Evolutionary conservation across 2,797 vertebrate species (phyloP).

Genomic region (Lithobates sylvaticus): DNA sequence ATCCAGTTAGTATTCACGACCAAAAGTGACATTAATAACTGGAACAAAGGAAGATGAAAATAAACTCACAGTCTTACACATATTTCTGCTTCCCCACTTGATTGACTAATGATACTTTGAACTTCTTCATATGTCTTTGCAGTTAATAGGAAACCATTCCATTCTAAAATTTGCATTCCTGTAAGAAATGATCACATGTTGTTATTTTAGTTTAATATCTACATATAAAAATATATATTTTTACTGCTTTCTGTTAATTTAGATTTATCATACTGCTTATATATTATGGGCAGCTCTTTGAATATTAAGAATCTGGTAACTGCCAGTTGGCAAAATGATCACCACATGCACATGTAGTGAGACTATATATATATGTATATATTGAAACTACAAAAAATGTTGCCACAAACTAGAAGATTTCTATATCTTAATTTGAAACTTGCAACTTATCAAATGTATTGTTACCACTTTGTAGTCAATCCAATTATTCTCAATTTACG

Average conservation of each 20-base stretch:
- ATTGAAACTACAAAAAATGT: background rate
- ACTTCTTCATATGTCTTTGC: conserved; percentile 98
- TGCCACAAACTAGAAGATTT: background rate
- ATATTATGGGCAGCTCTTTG: background rate
- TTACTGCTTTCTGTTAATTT: background rate
- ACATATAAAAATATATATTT: no score
- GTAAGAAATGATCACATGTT: conserved; percentile 28
- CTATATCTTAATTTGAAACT: background rate
- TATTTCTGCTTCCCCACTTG: conserved; percentile 96
- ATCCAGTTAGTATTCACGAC: no score
- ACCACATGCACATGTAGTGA: background rate
- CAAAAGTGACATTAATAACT: background rate
- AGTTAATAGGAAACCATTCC: conserved; percentile 91
- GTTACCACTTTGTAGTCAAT: background rate
- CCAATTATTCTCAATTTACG: background rate
- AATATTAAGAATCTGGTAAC: background rate
- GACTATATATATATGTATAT: no score
- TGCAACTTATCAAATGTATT: background rate
- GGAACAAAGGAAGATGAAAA: conserved; percentile 84
- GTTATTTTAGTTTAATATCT: no score
- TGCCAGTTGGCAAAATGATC: background rate
- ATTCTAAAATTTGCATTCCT: conserved; percentile 99
- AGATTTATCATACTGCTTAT: background rate
- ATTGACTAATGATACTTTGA: conserved; percentile 90
- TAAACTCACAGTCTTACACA: conserved; percentile 99